phyloP scores from a whole-genome alignment of 1,140 invertebrate species.

The Rhyzopertha dominica region DNA sequence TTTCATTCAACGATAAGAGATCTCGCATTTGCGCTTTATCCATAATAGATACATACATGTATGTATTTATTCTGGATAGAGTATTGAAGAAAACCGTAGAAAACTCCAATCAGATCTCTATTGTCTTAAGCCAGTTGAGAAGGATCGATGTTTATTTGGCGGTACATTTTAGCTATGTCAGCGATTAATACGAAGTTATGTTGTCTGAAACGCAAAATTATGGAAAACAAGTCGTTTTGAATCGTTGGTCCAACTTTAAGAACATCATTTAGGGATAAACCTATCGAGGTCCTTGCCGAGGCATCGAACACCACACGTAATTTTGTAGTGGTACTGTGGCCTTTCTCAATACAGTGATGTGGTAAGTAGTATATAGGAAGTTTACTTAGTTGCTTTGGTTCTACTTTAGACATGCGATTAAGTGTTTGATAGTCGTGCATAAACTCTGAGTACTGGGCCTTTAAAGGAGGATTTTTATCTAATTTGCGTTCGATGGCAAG shows the following conservation, averaged over 20 bases:
- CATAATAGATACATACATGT: too few relatives aligned
- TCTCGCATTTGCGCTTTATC: too few relatives aligned
- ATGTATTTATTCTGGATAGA: too few relatives aligned
- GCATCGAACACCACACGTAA: slow-evolving; percentile 23
- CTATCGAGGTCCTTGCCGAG: slow-evolving; percentile 22
- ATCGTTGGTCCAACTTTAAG: slow-evolving; percentile 31
- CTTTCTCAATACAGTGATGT: slow-evolving; percentile 42
- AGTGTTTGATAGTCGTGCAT: slow-evolving; percentile 43
- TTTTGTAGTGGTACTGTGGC: slow-evolving; percentile 34
- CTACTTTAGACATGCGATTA: slow-evolving; percentile 36
- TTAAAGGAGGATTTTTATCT: slow-evolving; percentile 22
- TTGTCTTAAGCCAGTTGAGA: too few relatives aligned
- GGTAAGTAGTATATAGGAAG: slow-evolving; percentile 24
- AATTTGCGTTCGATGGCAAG: slow-evolving; percentile 19
- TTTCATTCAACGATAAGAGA: too few relatives aligned
- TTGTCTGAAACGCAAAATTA: slow-evolving; percentile 35
- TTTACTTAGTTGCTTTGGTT: slow-evolving; percentile 8
- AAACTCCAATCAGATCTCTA: too few relatives aligned
- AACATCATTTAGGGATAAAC: slow-evolving; percentile 30
- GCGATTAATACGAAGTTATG: slow-evolving; percentile 33
- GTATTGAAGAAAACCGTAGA: too few relatives aligned
- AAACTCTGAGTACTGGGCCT: slow-evolving; percentile 33
- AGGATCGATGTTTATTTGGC: slow-evolving; percentile 39
- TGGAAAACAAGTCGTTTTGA: slow-evolving; percentile 31
- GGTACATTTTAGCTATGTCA: slow-evolving; percentile 46